These are phyloP conservation scores for Heliconius erato DNA, from an alignment of 2,888 invertebrate species.

Conservation along the genomic window DNA sequence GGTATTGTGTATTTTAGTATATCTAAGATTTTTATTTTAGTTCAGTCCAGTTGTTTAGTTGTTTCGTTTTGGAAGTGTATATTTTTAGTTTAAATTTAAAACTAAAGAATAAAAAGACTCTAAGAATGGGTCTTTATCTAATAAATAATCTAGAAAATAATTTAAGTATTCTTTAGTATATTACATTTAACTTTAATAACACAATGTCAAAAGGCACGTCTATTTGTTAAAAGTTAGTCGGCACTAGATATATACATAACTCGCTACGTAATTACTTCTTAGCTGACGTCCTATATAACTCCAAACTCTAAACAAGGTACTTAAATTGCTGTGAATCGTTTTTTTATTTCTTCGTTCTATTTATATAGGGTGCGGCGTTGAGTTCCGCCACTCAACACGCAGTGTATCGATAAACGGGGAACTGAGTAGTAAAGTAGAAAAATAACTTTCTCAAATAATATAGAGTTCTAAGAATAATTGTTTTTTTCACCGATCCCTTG, in stretches of 20 bases:
- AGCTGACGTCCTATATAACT: background rate
- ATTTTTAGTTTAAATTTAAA: background rate
- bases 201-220: background rate
- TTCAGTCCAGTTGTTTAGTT: background rate
- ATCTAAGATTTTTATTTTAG: background rate
- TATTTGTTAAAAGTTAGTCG: background rate
- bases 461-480: background rate
- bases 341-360: background rate
- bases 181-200: background rate
- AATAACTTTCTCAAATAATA: background rate
- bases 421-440: background rate
- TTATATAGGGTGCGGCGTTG: background rate
- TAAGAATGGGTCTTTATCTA: background rate
- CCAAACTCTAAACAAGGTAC: background rate
- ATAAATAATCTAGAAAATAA: background rate
- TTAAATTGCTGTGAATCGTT: background rate
- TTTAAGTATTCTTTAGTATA: background rate
- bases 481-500: background rate
- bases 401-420: background rate
- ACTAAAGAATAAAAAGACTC: background rate
- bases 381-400: background rate
- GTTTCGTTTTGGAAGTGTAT: background rate
- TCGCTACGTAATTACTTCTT: slow-evolving; percentile 9
- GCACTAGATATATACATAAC: background rate
- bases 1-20: background rate